Evolutionary conservation across 2,797 vertebrate species (phyloP), one percentile per base, ranked within the genome.

Genomic region (Sebastes minor): DNA sequence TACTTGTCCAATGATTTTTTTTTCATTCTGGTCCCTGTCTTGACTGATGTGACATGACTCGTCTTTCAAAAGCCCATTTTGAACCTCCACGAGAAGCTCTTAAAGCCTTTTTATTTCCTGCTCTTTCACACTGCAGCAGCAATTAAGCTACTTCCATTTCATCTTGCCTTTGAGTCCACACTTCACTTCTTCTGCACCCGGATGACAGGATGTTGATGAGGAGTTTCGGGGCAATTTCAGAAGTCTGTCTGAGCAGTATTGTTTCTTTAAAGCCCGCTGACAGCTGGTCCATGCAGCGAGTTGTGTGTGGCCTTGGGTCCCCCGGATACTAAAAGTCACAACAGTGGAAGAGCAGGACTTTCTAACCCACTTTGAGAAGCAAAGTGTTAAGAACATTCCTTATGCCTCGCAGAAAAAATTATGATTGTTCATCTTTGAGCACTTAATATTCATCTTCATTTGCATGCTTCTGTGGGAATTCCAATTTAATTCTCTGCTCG

Each of bases 131-230:
- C 66, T 27, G 28, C 55, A 6, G 66, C 28, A 78, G 66, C 86
- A 83, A 85, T 86, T 88, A 89, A 57, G 14, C 55, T 65, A 11
- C 80, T 76, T 83, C 79, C 64, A 71, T 85, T 84, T 88, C 71
- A 78, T 80, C 71, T 46, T 27, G 77, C 72, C 64, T 88, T 73
- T 81, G 68, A 83, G 74, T 86, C 77, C 55, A 55, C 77, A 63
- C 70, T 69, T 89, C 78, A 81, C 78, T 61, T 85, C 75, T 56
- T 68, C 63, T 74, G 49, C 63, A n/a, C 57, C 77, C 55, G 20
- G 57, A 79, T 88, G 80, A 81, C 82, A 85, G 83, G 71, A 73
- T 85, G 85, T 74, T 90, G 79, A 90, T 83, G 83, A 77, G 74
- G 67, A 79, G 71, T 86, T 86, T 82, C 18, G 8, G 78, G 81